Evolutionary conservation across 2,888 invertebrate species (phyloP), one percentile per base, ranked within the genome.

Genomic region (Heliconius cydno): DNA sequence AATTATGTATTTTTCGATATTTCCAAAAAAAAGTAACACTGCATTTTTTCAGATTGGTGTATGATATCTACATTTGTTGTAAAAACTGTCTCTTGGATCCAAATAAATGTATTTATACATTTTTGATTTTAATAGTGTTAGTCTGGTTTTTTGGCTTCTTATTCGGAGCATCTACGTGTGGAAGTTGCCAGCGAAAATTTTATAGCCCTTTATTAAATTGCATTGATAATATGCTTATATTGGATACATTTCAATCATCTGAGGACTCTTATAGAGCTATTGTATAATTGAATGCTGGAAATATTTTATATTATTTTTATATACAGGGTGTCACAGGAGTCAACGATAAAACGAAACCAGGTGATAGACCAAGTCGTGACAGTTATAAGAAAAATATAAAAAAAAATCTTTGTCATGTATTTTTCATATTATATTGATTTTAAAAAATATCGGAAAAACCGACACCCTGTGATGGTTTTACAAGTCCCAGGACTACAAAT

Each of bases 121-220:
- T 92, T 73, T 19, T 89, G 15, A 72, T 86, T 63, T 79, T 92
- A 4, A 79, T 90, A 30, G 78, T 81, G 22, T 15, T 88, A 3
- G 84, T 88, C 5, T 94, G 93, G 83, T 71, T 88, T n/a, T 12
- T 86, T 38, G 94, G 94, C 1, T 30, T 94, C 22, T 57, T 94
- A 19, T 77, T 93, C 46, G 94, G 94, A 2, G 92, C 92, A 65
- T 93, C 92, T 1, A 90, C 93, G 0, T 94, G 94, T 76, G 93
- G 94, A 13, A 86, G 90, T 3, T 86, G 88, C 78, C 87, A 88
- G 12, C 89, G 94, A 22, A 88, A 86, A 79, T 93, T 94, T 82
- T 92, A 92, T 81, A 94, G 92, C 79, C 93, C 93, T 7, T 88
- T 94, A 74, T 84, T 94, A 3, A 87, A 88, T 30, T 94, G 94